These are phyloP conservation scores for Cassiopea xamachana DNA, from an alignment of 30 jellyfish, hydroid and myxozoan genomes.

Conservation along the genomic window DNA sequence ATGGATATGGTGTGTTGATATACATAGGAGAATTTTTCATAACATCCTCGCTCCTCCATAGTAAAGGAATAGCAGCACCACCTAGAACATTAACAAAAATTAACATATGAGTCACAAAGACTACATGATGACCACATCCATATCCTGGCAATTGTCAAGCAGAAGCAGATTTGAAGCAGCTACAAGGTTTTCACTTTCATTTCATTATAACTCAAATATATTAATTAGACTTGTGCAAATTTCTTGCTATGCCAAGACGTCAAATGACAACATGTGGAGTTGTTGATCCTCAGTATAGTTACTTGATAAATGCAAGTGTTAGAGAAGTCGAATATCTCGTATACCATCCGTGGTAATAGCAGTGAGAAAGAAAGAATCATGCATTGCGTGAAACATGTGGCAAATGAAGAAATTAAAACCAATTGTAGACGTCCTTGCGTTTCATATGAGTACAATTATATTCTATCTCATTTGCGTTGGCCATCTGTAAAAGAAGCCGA, in stretches of 20 bases:
- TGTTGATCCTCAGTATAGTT: background rate
- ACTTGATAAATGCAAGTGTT: background rate
- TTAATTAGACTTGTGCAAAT: background rate
- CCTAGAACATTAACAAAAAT: background rate
- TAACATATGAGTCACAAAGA: background rate
- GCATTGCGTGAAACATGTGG: background rate
- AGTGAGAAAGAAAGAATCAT: background rate
- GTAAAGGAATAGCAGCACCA: background rate
- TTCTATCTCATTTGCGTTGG: background rate
- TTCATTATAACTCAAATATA: background rate
- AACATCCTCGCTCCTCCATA: background rate
- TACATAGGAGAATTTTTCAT: background rate
- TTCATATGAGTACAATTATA: background rate
- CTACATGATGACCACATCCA: background rate
- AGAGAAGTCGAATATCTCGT: background rate
- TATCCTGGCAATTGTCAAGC: background rate
- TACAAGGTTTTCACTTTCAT: background rate
- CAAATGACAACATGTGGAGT: background rate
- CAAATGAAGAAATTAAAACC: background rate
- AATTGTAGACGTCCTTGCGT: background rate
- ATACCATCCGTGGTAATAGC: background rate
- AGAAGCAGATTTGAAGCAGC: background rate
- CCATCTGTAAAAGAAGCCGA: background rate
- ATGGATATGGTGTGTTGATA: background rate
- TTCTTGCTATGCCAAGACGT: background rate